phyloP scores from a whole-genome alignment of 2,113 vertebrate genomes.

The Dunckerocampus dactyliophorus region DNA sequence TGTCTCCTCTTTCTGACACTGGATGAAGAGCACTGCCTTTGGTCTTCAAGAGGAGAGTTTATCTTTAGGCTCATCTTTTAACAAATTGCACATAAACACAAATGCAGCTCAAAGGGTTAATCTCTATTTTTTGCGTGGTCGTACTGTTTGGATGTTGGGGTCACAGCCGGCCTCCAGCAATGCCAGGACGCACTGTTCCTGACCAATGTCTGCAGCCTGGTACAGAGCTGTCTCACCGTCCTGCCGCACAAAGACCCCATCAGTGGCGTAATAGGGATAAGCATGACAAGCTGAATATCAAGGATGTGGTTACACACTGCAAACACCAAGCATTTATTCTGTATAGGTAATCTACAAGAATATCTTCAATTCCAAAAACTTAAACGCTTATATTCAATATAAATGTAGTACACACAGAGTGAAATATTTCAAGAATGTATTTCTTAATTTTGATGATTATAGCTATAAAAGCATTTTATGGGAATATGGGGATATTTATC shows the following conservation, averaged over 20 bases:
- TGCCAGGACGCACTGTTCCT: slow-evolving; percentile 77
- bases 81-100: not conserved
- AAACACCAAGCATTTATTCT: too few species aligned
- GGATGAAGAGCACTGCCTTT: slow-evolving; percentile 70
- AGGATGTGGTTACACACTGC: not conserved
- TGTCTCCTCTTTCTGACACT: slow-evolving; percentile 74
- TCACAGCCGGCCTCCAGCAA: slow-evolving; percentile 81
- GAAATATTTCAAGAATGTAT: too few species aligned
- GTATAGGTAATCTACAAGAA: too few species aligned
- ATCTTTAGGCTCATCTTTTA: not conserved
- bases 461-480: too few species aligned
- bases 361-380: too few species aligned
- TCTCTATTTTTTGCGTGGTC: not conserved
- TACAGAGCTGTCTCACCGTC: slow-evolving; percentile 83
- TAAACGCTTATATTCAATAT: too few species aligned
- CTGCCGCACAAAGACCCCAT: slow-evolving; percentile 49
- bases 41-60: slow-evolving; percentile 55
- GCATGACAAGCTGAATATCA: not conserved
- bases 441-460: too few species aligned
- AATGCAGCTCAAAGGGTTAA: not conserved
- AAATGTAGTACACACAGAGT: too few species aligned
- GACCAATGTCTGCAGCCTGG: slow-evolving; percentile 73
- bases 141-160: slow-evolving; percentile 78
- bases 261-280: not conserved
- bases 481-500: too few species aligned